Percentiles rank a stretch among this genome's conserved stretches.
phyloP scores from a whole-genome alignment of 92 coral and sea anemone species.

The Porites evermanni region DNA sequence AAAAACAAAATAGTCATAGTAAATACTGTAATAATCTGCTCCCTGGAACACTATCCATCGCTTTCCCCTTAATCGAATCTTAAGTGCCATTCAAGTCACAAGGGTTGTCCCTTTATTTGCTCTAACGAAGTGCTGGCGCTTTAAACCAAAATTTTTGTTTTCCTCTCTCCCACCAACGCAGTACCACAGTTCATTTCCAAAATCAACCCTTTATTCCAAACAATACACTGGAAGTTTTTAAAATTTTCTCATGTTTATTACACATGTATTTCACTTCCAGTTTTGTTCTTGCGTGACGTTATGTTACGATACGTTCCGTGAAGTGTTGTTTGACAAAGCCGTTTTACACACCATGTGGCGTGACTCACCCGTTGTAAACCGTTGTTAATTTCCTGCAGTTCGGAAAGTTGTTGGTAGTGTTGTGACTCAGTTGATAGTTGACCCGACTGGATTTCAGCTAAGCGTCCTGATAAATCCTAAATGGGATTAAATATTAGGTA shows the following conservation, averaged over 20 bases:
- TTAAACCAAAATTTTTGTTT: too few relatives aligned
- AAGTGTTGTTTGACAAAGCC: background rate
- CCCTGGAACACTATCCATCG: background rate
- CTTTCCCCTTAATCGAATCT: too few relatives aligned
- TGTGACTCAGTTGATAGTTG: slow-evolving; percentile 91
- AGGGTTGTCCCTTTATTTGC: too few relatives aligned
- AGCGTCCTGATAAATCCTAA: slow-evolving; percentile 88
- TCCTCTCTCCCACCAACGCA: too few relatives aligned
- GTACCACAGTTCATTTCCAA: too few relatives aligned
- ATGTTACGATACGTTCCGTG: background rate
- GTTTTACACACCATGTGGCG: background rate
- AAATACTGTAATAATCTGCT: background rate
- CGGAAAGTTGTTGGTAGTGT: slow-evolving; percentile 89
- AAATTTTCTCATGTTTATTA: too few relatives aligned
- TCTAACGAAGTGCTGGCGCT: too few relatives aligned
- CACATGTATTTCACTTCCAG: too few relatives aligned
- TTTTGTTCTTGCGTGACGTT: background rate
- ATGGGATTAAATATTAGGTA: slow-evolving; percentile 5
- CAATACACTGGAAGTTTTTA: too few relatives aligned
- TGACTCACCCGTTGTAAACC: slow-evolving; percentile 79
- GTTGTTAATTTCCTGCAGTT: slow-evolving; percentile 88
- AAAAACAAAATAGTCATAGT: background rate
- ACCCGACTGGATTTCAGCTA: slow-evolving; percentile 91
- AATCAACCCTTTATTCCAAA: too few relatives aligned
- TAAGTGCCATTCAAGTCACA: too few relatives aligned